Evolutionary conservation across 2,797 vertebrate genomes (phyloP), one percentile per base, ranked within the genome.

Genomic region (Anisognathus igniventris): DNA sequence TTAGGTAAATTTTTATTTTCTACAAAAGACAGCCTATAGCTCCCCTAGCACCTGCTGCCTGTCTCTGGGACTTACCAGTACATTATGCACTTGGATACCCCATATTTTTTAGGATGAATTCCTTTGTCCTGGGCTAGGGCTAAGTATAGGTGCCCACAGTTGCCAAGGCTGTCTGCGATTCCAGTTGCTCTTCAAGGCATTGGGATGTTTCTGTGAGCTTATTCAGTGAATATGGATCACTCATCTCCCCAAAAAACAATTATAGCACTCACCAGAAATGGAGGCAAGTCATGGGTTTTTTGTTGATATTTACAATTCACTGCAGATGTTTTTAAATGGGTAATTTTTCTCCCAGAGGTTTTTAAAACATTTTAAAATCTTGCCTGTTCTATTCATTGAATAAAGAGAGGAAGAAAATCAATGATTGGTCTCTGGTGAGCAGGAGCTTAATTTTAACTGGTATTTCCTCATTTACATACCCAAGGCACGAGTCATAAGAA

Each of bases 371-470:
- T 94, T 70, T n/a, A 9, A 58, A 95, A 71, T 64, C 50, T 45
- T 7, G 0, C 81, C 37, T 62, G 23, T 60, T 95, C 56, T 70
- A 31, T 70, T 86, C 27, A 53, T 25, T 68, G 82, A 35, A 7
- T 44, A 79, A 74, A 77, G 54, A 72, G 58, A 81, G 39, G 53
- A 51, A 40, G 30, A 92, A 95, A 83, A 73, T 78, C 33, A 85
- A 14, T 89, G 80, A 60, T 8, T 87, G n/a, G 31, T 77, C 50
- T 47, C 65, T 54, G 39, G 42, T 93, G 75, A 80, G 28, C 67
- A 66, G 42, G 28, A 94, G 33, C 17, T 82, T 87, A 68, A 87
- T 90, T 96, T 92, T 64, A 76, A 71, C 57, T 82, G 62, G 35
- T 20, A 60, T 60, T 60, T 60, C 57, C 35, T 60, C 72, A 71